phyloP scores from a whole-genome alignment of 2,113 vertebrate genomes.

The Aegypius monachus region DNA sequence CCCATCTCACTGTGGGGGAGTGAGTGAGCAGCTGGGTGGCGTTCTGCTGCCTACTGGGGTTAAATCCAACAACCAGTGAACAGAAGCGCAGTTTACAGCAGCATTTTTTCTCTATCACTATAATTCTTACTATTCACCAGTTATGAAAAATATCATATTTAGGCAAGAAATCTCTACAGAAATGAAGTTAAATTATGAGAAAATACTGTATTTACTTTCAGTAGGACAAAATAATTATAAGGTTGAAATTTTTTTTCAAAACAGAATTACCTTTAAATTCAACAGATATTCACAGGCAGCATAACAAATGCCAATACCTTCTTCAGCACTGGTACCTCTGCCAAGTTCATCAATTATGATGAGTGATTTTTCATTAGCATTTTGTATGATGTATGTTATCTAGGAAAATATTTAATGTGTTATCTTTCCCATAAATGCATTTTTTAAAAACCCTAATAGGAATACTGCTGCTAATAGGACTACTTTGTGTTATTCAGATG shows the following conservation, averaged over 20 bases:
- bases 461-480: neutral
- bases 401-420: constrained; percentile 65
- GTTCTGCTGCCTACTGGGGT: neutral
- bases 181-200: neutral
- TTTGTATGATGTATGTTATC: constrained; percentile 94
- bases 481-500: neutral
- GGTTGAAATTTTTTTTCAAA: neutral
- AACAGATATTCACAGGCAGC: constrained; percentile 92
- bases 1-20: neutral
- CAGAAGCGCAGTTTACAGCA: neutral
- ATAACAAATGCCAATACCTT: constrained; percentile 93
- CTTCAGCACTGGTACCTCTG: constrained; percentile 92
- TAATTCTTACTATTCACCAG: neutral
- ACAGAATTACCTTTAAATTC: constrained; percentile 83
- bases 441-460: neutral
- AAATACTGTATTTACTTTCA: neutral
- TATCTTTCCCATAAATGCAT: neutral
- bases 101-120: neutral
- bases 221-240: neutral
- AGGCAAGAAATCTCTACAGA: neutral
- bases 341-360: constrained; percentile 96
- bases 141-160: neutral
- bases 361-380: constrained; percentile 88
- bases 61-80: neutral
- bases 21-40: accelerated